phyloP scores from a whole-genome alignment of 2,888 invertebrate species.

The Papilio elwesi region DNA sequence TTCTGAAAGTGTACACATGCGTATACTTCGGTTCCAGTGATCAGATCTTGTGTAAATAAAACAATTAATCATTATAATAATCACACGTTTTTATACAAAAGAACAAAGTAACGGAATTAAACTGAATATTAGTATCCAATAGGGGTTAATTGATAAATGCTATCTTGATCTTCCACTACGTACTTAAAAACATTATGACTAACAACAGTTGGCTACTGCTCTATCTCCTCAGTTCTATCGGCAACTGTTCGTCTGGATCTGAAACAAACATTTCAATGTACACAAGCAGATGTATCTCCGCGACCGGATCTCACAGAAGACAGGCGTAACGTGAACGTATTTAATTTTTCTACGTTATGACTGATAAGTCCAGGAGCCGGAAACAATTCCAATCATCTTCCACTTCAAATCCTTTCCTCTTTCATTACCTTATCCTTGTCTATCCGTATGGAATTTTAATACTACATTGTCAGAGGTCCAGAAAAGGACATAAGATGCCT shows the following conservation, averaged over 20 bases:
- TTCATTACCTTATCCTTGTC: no score
- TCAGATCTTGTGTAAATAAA: neutral
- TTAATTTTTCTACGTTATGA: no score
- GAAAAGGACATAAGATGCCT: no score
- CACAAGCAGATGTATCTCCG: no score
- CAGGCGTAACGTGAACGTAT: no score
- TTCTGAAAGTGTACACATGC: neutral
- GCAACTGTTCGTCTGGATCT: constrained; percentile 62
- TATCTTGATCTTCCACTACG: constrained; percentile 32
- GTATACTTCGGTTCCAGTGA: no score
- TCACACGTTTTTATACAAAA: constrained; percentile 32
- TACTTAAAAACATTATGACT: constrained; percentile 29
- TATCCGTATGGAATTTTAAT: no score
- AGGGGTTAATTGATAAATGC: constrained; percentile 33
- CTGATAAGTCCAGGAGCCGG: no score
- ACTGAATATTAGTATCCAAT: constrained; percentile 24
- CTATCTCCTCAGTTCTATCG: constrained; percentile 61
- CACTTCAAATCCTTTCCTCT: no score
- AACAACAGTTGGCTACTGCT: constrained; percentile 51
- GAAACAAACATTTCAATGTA: constrained; percentile 49
- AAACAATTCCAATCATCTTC: no score
- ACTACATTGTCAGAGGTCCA: no score
- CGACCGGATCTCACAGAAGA: no score
- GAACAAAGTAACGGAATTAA: constrained; percentile 17
- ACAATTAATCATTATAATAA: constrained; percentile 36